Evolutionary conservation across 2,113 vertebrate species (phyloP), one percentile per base, ranked within the genome.

Genomic region (Alaudala cheleensis): DNA sequence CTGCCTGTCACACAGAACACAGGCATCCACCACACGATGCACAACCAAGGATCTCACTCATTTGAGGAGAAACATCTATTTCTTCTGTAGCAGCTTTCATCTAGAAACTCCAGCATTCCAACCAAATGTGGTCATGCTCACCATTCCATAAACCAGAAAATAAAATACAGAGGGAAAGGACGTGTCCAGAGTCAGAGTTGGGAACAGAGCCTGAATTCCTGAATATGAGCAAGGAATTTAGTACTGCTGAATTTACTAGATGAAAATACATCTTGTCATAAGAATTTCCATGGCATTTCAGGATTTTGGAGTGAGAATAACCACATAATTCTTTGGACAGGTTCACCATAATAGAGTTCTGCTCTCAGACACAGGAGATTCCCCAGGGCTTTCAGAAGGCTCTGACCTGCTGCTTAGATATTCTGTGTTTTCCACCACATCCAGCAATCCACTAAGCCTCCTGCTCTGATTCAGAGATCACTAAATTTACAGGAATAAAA

Each of bases 401-500:
- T 60, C 58, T 51, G 44, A 88, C 53, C 65, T 84, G 44, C 56
- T 93, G 73, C 37, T 91, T 61, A 60, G 8, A 60, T 67, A 91
- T 71, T 91, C 70, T 69, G 0, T 66, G 19, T 78, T 70, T 90
- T 64, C 60, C 62, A 42, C 15, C 40, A 64, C 7, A 70, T 26
- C 60, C 34, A 89, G 74, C 40, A 90, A 77, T 73, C 57, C 85
- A 86, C 42, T 72, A 80, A 81, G 31, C 13, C 49, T 40, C 22
- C 50, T 79, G 65, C 56, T 88, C 73, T 89, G 81, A 91, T 71
- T 81, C 72, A 89, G 70, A 95, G 65, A 78, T 71, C 51, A 31
- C 81, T 58, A 18, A 70, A 93, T 49, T 91, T 84, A 91, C 31
- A 74, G 65, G 49, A 83, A 79, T 79, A 80, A 96, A 95, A 93